Evolutionary conservation across 2,113 vertebrate species (phyloP), one percentile per base, ranked within the genome.

Genomic region (Scatophagus argus): DNA sequence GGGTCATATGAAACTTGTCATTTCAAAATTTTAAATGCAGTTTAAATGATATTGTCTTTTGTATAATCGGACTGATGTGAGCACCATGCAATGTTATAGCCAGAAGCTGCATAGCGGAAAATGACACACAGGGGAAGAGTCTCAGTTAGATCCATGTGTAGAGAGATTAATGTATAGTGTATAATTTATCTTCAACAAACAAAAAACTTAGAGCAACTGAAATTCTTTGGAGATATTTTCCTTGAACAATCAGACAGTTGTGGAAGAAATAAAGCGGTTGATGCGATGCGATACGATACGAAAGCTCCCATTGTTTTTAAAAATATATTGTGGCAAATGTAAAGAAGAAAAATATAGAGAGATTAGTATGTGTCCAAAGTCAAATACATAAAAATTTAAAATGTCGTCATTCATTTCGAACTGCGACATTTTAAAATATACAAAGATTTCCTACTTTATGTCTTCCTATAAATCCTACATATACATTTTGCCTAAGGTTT

Each of bases 151-250:
- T 43, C 25, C 25, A n/a, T n/a, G 3, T 21, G 27, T 34, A 58
- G 31, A 75, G 10, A 36, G 16, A 66, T 47, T 44, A 36, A 44
- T 34, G 43, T 41, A 23, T 4, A 51, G 23, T 9, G 27, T 17
- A 32, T 19, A 16, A 34, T 36, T 66, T 23, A 49, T 56, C 52
- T 71, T 41, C 46, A 31, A 52, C 27, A 80, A 32, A 21, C 59
- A 21, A 29, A 46, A 59, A 12, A 5, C 31, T 58, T 23, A 51
- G 21, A 23, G 16, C 21, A 62, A 47, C 10, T 62, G 5, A 39
- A 69, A 56, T 74, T 19, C 38, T 68, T 23, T 8, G 46, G 19
- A 52, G 25, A 39, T 55, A 74, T 62, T 39, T 61, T 47, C 64
- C 58, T 62, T 29, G 55, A 74, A 46, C 9, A 32, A 14, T 23